Conservation (phyloP, 2,113 vertebrate species). For the Diglossa brunneiventris region DNA sequence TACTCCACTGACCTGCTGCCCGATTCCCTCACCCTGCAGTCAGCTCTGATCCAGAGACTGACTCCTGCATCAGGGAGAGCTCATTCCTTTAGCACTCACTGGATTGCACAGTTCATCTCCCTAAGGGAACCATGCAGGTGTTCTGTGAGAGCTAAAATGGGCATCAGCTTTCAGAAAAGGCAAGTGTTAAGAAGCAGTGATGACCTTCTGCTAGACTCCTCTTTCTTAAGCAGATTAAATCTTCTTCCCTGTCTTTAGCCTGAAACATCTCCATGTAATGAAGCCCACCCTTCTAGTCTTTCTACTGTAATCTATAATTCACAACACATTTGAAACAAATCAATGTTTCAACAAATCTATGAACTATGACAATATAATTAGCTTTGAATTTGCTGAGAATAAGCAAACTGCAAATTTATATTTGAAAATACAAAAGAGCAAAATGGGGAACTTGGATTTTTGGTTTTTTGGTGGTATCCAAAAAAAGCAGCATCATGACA, state of each 20-base stretch:
- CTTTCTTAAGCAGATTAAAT: neutral
- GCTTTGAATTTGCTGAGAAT: neutral
- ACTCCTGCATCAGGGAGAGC: neutral
- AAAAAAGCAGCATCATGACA: neutral
- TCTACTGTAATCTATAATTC: neutral
- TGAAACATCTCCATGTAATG: neutral
- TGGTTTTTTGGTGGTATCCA: neutral
- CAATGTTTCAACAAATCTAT: too few relatives aligned
- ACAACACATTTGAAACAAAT: neutral
- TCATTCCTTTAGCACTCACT: neutral
- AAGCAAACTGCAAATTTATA: neutral
- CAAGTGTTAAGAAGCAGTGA: neutral
- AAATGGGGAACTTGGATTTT: neutral
- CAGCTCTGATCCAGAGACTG: neutral
- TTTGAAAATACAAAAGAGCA: neutral
- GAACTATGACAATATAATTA: neutral
- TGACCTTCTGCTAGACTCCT: neutral
- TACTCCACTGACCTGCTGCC: neutral
- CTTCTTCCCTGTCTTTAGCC: neutral
- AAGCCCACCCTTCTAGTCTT: neutral
- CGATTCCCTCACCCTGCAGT: rapidly evolving
- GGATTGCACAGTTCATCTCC: neutral
- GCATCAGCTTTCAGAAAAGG: neutral
- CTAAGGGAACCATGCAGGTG: neutral
- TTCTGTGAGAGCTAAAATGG: neutral